These are phyloP conservation scores for Chironex yamaguchii DNA, from an alignment of 30 jellyfish, hydroid and myxozoan genomes.

Conservation along the genomic window DNA sequence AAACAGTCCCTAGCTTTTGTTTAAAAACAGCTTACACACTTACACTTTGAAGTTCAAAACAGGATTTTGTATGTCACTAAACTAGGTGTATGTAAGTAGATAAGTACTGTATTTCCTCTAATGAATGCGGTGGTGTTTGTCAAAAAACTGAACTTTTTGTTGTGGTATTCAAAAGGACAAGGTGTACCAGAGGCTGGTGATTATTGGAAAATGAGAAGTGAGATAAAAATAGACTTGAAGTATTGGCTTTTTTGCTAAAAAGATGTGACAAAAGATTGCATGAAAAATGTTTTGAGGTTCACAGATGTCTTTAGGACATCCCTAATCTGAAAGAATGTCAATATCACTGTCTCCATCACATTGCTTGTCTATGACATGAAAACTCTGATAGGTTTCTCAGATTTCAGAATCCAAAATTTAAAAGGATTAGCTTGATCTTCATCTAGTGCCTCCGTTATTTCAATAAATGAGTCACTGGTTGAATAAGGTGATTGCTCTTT, in stretches of 20 bases:
- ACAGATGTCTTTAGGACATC: neutral
- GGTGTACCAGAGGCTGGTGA: too few species aligned
- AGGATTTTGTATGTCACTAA: too few species aligned
- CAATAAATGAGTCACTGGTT: neutral
- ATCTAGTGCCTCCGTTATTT: neutral
- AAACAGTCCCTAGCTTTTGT: too few species aligned
- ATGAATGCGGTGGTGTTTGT: neutral
- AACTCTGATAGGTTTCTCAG: neutral
- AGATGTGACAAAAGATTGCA: neutral
- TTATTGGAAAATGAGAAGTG: neutral
- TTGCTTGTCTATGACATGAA: too few species aligned
- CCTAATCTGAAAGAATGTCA: neutral
- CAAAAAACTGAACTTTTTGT: neutral
- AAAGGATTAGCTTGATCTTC: neutral
- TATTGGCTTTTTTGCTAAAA: neutral
- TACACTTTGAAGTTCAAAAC: too few species aligned
- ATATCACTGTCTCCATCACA: neutral
- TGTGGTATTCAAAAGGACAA: too few species aligned
- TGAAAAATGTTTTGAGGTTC: neutral
- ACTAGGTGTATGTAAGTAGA: too few species aligned
- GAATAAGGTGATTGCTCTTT: neutral
- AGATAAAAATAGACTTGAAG: neutral
- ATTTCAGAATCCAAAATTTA: neutral
- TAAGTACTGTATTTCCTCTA: neutral
- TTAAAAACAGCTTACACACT: too few species aligned